Conservation (phyloP, 2,797 vertebrate genomes). For the Acanthornis magna region DNA sequence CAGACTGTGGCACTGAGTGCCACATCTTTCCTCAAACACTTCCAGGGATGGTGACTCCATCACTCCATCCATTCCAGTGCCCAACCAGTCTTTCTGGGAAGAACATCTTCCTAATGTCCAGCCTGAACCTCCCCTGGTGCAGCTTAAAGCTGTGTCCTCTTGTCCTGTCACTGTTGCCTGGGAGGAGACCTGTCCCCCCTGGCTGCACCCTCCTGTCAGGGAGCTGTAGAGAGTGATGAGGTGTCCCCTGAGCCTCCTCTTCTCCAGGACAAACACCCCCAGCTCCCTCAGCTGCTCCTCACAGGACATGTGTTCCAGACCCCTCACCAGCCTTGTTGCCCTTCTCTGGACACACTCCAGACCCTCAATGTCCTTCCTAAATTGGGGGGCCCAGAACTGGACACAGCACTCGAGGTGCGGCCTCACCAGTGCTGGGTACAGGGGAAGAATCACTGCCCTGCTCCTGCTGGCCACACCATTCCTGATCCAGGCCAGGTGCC, state of each 20-base stretch:
- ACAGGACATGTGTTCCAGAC: background rate
- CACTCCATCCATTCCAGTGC: background rate
- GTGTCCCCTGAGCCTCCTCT: background rate
- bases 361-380: background rate
- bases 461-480: background rate
- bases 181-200: background rate
- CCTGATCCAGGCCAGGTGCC: background rate
- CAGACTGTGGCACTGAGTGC: background rate
- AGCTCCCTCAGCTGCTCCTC: background rate
- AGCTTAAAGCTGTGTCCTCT: background rate
- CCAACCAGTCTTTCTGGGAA: background rate
- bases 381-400: background rate
- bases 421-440: accelerated
- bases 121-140: background rate
- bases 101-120: background rate
- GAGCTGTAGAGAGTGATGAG: background rate
- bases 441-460: background rate
- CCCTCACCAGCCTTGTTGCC: background rate
- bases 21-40: background rate
- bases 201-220: background rate
- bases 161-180: background rate
- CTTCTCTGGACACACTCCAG: background rate
- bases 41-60: background rate
- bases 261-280: background rate
- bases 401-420: accelerated